Evolutionary conservation across 2,113 vertebrate species (phyloP).

Genomic region (Halcyon senegalensis): DNA sequence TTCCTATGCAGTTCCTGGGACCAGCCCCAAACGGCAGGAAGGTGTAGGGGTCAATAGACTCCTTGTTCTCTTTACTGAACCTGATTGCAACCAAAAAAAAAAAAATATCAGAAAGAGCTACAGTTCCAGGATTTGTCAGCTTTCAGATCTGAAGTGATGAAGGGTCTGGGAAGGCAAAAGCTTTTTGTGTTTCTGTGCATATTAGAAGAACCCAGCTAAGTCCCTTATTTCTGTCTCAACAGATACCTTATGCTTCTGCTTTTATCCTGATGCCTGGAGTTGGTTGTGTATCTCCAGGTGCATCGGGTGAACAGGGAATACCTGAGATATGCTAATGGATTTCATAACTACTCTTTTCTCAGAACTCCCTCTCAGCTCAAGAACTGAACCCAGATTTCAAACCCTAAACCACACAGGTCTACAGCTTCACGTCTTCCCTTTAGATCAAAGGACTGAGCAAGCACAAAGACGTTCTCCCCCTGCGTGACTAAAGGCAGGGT

Average conservation of each 20-base stretch:
- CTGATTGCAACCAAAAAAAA: slow-evolving; percentile 35
- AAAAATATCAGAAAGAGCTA: neutral
- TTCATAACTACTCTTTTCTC: neutral
- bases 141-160: neutral
- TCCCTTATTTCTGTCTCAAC: neutral
- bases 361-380: slow-evolving; percentile 33
- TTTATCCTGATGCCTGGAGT: neutral
- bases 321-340: neutral
- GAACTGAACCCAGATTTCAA: slow-evolving; percentile 40
- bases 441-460: neutral
- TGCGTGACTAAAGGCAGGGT: neutral
- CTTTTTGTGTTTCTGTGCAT: neutral
- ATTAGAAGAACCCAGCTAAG: neutral
- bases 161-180: neutral
- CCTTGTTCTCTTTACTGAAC: slow-evolving; percentile 80
- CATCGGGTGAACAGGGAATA: neutral
- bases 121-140: neutral
- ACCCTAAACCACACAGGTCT: slow-evolving; percentile 27
- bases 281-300: neutral
- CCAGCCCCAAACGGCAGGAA: slow-evolving; percentile 84
- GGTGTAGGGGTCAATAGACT: slow-evolving; percentile 68
- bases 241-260: neutral
- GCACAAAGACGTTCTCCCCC: slow-evolving; percentile 22
- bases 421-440: slow-evolving; percentile 13
- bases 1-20: slow-evolving; percentile 84